Percentiles rank a stretch among this genome's conserved stretches.
Conservation (phyloP, 37 sponge, comb jelly and placozoan genomes). For the Geodia barretti region DNA sequence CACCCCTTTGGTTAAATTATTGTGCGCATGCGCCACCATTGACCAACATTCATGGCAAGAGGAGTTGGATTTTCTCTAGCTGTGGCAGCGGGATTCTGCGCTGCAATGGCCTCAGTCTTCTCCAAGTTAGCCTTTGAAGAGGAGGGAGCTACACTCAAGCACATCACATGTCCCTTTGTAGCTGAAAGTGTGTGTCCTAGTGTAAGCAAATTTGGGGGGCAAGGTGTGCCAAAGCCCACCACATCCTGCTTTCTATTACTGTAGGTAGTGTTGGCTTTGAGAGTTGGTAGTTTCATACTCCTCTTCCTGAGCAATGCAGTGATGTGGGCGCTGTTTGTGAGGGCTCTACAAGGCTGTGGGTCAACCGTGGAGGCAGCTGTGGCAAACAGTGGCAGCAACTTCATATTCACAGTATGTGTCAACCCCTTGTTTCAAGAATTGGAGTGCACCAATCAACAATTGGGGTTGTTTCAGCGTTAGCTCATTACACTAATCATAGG, state of each 20-base stretch:
- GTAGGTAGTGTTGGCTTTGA: conserved; percentile 36
- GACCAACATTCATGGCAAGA: not conserved
- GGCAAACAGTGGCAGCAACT: conserved; percentile 64
- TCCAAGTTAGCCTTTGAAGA: conserved; percentile 74
- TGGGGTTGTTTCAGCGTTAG: no score
- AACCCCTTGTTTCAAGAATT: no score
- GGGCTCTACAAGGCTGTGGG: conserved; percentile 47
- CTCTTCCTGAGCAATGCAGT: conserved; percentile 70
- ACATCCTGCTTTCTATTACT: not conserved
- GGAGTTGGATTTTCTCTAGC: conserved; percentile 36
- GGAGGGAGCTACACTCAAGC: conserved; percentile 33
- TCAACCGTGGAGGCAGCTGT: conserved; percentile 75
- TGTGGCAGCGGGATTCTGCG: conserved; percentile 51
- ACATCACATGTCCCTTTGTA: not conserved
- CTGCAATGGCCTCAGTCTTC: conserved; percentile 74
- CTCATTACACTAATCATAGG: no score
- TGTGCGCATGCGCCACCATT: not conserved
- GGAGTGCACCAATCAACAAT: no score
- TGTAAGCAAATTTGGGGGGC: not conserved
- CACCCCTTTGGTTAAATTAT: no score
- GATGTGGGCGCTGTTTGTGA: conserved; percentile 75
- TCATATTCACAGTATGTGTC: conserved; percentile 61
- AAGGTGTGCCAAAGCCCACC: no score
- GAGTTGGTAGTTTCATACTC: conserved; percentile 25
- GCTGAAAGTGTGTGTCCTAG: not conserved